Base-by-base conservation (phyloP, 2,797 vertebrate genomes). In the Knipowitschia caucasica region DNA sequence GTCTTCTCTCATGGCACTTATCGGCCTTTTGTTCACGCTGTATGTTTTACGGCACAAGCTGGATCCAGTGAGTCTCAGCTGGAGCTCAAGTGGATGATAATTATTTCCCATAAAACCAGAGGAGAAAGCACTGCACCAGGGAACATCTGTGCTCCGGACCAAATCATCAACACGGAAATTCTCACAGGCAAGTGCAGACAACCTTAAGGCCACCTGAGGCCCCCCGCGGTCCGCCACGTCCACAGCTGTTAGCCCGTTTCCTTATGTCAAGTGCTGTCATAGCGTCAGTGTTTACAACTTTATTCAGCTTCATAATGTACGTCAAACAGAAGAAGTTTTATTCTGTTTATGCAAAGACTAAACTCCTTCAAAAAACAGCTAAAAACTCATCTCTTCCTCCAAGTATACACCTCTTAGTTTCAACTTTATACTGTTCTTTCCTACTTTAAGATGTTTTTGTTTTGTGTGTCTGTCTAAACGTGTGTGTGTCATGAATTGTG, bases 51-150 rank as follows among this genome's bases (percentile, higher is more conserved):
- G 67, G 62, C 52, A 73, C 59, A 74, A 50, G 56, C 73, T 65
- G 56, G 46, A 50, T 47, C 46, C 67, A 68, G 53, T 49, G 44
- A 56, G 64, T 61, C 67, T 82, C 75, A 75, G 77, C 75, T 77
- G 74, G 68, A 67, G 64, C 73, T 72, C 55, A 71, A 77, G 59
- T 67, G 69, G 62, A 75, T 78, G 59, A 75, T 72, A 74, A 80
- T 80, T 74, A 67, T 80, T 73, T 54, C 59, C 54, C 71, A 78
- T 80, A 80, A 85, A 83, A 74, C 63, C 75, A 75, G 75, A 81
- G 59, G 56, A 70, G 69, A 81, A 76, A 81, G 81, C 72, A 73
- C 69, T 62, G 63, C 58, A 71, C 67, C 74, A 63, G 71, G 68
- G 66, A 78, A 78, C 79, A 81, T 84, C 75, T 81, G 77, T 60